Evolutionary conservation across 2,888 invertebrate species (phyloP).

Genomic region (Ectemnius continuus): DNA sequence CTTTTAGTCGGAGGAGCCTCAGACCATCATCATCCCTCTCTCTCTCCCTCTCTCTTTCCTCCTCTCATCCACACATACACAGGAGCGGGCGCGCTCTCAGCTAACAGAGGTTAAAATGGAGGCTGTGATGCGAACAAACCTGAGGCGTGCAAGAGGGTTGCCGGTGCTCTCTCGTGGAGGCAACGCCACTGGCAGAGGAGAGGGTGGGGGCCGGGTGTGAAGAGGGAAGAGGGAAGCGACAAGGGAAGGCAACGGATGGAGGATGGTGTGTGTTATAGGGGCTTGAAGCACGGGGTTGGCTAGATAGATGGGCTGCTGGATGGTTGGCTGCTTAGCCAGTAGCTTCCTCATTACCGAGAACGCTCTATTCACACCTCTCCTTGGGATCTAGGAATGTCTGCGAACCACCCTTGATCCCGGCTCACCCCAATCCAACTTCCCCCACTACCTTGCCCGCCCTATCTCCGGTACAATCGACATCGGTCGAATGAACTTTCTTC

Average conservation of each 20-base stretch:
- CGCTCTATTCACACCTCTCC: conserved; percentile 69
- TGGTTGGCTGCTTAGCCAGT: conserved; percentile 67
- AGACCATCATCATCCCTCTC: conserved; percentile 31
- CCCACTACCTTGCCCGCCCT: background rate
- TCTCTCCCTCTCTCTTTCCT: too few species aligned
- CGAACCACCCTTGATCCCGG: conserved; percentile 47
- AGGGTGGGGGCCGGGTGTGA: conserved; percentile 38
- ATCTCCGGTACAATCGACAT: too few species aligned
- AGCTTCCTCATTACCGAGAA: conserved; percentile 70
- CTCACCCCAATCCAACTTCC: background rate
- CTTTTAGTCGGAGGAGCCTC: background rate
- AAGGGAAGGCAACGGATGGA: conserved; percentile 63
- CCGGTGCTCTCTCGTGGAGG: conserved; percentile 38
- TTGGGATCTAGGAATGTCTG: conserved; percentile 56
- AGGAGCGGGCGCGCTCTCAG: conserved; percentile 14
- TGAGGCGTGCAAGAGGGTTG: conserved; percentile 52
- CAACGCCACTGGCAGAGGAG: conserved; percentile 35
- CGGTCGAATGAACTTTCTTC: too few species aligned
- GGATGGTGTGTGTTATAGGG: conserved; percentile 55
- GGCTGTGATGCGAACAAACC: conserved; percentile 65
- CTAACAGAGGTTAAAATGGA: conserved; percentile 68
- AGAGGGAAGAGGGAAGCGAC: conserved; percentile 59
- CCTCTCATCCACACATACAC: too few species aligned
- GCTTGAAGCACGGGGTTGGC: conserved; percentile 61
- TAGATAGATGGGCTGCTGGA: conserved; percentile 61